phyloP scores from a whole-genome alignment of 2,113 vertebrate species.

The Nycticorax nycticorax region DNA sequence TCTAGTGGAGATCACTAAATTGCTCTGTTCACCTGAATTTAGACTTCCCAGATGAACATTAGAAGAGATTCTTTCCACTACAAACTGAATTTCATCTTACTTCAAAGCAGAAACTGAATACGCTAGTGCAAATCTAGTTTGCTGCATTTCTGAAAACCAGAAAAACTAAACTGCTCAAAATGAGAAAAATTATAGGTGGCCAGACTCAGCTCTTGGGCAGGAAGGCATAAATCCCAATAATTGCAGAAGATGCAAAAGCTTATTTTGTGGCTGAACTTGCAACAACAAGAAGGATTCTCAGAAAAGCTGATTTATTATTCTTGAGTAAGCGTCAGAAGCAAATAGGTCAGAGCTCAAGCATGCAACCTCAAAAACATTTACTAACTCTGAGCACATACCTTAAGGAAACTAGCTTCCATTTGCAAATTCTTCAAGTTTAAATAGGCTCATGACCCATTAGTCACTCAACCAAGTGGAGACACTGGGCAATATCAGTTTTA shows the following conservation, averaged over 20 bases:
- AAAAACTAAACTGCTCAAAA: constrained; percentile 48
- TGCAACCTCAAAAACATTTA: constrained; percentile 25
- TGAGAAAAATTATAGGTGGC: constrained; percentile 46
- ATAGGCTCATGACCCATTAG: neutral
- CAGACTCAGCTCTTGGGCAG: constrained; percentile 36
- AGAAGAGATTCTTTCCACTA: neutral
- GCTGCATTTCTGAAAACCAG: constrained; percentile 50
- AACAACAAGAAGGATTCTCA: constrained; percentile 38
- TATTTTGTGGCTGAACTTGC: constrained; percentile 54
- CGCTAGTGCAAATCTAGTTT: constrained; percentile 20
- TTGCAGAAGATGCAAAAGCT: constrained; percentile 36
- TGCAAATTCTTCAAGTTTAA: neutral
- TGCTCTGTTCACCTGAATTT: constrained; percentile 33
- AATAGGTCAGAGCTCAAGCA: constrained; percentile 53
- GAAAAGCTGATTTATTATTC: constrained; percentile 56
- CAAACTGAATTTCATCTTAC: constrained; percentile 13
- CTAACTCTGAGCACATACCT: neutral
- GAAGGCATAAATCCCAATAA: constrained; percentile 57
- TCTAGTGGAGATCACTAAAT: constrained; percentile 43
- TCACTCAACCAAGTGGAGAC: neutral
- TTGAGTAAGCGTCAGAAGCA: neutral
- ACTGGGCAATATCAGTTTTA: neutral
- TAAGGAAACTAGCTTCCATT: neutral
- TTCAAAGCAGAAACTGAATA: constrained; percentile 22
- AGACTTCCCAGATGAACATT: constrained; percentile 26